Evolutionary conservation across 1,140 invertebrate species (phyloP).

Genomic region (Epicauta chinensis): DNA sequence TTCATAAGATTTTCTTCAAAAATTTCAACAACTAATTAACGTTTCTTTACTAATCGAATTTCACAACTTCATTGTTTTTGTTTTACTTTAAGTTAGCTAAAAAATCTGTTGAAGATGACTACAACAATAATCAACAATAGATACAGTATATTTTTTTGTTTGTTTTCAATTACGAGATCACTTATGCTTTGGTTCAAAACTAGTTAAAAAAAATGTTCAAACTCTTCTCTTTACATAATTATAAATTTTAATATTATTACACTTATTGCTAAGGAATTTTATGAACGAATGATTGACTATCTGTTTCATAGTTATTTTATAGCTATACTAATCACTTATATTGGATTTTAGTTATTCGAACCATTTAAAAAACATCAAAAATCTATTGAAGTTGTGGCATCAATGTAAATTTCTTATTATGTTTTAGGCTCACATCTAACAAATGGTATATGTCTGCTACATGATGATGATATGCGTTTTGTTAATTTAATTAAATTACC

Average conservation of each 20-base stretch:
- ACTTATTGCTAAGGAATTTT: constrained; percentile 24
- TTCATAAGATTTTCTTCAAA: constrained; percentile 18
- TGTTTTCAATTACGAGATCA: constrained; percentile 15
- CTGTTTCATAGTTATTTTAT: not conserved
- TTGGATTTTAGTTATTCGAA: not conserved
- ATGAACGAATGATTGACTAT: constrained; percentile 25
- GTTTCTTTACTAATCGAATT: constrained; percentile 11
- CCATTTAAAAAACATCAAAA: not conserved
- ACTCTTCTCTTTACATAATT: constrained; percentile 15
- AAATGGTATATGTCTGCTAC: not conserved
- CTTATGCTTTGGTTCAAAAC: constrained; percentile 24
- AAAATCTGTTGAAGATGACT: not conserved
- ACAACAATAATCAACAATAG: constrained; percentile 24
- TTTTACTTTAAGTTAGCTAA: too few species aligned
- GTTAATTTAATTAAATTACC: not conserved
- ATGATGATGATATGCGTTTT: not conserved
- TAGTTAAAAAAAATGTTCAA: constrained; percentile 16
- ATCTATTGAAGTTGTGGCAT: too few species aligned
- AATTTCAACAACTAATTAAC: constrained; percentile 22
- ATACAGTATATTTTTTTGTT: constrained; percentile 12
- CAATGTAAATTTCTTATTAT: too few species aligned
- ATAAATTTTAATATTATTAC: constrained; percentile 20
- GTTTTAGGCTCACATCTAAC: not conserved
- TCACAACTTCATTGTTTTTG: constrained; percentile 10
- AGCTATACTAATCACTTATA: not conserved